These are phyloP conservation scores for Drosophila nannoptera DNA, from an alignment of 1,140 invertebrate species.

Conservation along the genomic window DNA sequence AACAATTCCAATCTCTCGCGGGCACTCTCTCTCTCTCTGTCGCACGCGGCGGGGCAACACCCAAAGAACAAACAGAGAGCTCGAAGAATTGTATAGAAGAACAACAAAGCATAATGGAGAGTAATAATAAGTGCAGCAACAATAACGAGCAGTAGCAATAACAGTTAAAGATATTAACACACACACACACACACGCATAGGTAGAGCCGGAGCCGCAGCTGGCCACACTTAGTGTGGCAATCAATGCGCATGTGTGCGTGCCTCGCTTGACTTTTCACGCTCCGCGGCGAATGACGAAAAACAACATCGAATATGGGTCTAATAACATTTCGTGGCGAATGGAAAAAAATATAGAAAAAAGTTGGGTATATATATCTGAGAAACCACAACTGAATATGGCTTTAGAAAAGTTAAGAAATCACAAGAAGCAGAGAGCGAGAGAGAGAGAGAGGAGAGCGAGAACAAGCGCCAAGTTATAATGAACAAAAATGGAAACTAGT, in stretches of 20 bases:
- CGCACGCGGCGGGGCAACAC: constrained; percentile 31
- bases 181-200: constrained; percentile 8
- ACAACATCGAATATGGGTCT: constrained; percentile 25
- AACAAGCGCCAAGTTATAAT: constrained; percentile 63
- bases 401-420: constrained; percentile 64
- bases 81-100: constrained; percentile 28
- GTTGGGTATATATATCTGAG: constrained; percentile 22
- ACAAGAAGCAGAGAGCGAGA: constrained; percentile 21
- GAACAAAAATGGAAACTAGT: constrained; percentile 65
- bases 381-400: constrained; percentile 18
- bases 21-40: constrained; percentile 19
- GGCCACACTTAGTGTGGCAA: constrained; percentile 26
- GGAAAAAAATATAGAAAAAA: constrained; percentile 30
- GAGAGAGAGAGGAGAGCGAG: constrained; percentile 3
- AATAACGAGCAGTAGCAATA: constrained; percentile 40
- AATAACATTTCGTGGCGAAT: constrained; percentile 57
- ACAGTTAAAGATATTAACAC: constrained; percentile 57
- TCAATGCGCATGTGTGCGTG: constrained; percentile 73
- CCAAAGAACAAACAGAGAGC: constrained; percentile 65
- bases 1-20: constrained; percentile 49
- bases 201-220: neutral
- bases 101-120: constrained; percentile 36
- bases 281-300: constrained; percentile 13
- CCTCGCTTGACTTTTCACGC: constrained; percentile 57
- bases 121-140: constrained; percentile 66